Base-by-base conservation (phyloP, 1,140 invertebrate species). In the Danaus melanippus region DNA sequence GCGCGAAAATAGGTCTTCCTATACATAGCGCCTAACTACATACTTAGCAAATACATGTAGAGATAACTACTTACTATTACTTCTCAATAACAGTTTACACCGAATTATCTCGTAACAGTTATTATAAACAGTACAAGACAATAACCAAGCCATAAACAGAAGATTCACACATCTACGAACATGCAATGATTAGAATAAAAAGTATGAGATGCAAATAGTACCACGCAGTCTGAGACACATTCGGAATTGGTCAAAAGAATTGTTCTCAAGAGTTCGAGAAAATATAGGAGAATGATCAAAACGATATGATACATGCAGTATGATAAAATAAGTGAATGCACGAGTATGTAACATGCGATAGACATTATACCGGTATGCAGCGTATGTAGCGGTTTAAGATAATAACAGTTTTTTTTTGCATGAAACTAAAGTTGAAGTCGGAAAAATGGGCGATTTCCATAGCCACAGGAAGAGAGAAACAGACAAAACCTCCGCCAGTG, bases 401-500 rank as follows among this genome's bases (percentile, higher is more conserved):
- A 50, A 50, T 50, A 43, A 50, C 11, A 56, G 41, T 56, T 49
- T 44, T 56, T 49, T 44, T 3, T 47, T 57, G 54, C 47, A 57
- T 61, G 46, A 42, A 58, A 55, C 58, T 61, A 55, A 46, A 50
- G 57, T 54, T 60, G 78, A 32, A 32, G 21, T 32, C 76, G 72
- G 76, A 77, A 55, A 74, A 72, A 77, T 79, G 83, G 81, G 76
- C 48, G 65, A 75, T 72, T 70, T 79, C 83, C 79, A 79, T 79
- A 79, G 81, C 83, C 84, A 87, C 84, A 87, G 84, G 82, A 88
- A 88, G 84, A 88, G 84, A 88, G 86, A 82, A 87, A 87, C 86
- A 88, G 84, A 86, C 86, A 86, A 79, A 86, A 75, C 84, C 81
- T 74, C 76, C 81, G 79, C 80, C 75, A 79, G 79, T 79, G 79